Conservation (phyloP, 2,888 invertebrate species). For the Norana najaformis region DNA sequence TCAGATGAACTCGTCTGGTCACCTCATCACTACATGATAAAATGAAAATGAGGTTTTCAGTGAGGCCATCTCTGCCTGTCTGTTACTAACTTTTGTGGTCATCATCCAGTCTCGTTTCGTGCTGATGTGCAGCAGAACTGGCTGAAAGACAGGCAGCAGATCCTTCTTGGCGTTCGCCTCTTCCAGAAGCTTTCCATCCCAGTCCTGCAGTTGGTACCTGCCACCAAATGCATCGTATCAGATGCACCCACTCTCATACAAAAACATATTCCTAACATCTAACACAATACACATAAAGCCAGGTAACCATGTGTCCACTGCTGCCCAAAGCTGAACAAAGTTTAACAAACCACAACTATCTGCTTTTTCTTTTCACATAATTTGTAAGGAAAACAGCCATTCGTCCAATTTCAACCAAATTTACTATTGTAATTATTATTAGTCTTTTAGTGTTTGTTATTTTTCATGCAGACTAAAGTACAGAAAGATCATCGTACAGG, state of each 20-base stretch:
- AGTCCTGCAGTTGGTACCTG: constrained; percentile 84
- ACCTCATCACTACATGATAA: constrained; percentile 1
- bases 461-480: no score
- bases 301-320: neutral
- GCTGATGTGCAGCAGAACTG: constrained; percentile 51
- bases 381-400: no score
- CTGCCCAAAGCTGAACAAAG: neutral
- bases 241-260: neutral
- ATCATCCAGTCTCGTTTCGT: constrained; percentile 18
- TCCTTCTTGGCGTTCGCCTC: constrained; percentile 74
- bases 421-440: no score
- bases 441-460: no score
- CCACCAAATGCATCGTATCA: neutral
- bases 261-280: neutral
- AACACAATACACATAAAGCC: neutral
- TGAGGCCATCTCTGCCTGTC: neutral
- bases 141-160: constrained; percentile 76
- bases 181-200: constrained; percentile 79
- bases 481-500: no score
- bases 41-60: constrained; percentile 2
- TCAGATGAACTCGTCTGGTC: neutral
- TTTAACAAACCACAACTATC: neutral
- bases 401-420: no score
- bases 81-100: constrained; percentile 8
- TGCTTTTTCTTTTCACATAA: no score